A percentile compares a stretch with the other conserved stretches of the same genome.
These are phyloP conservation scores for Panagrolaimus sp. DNA, from an alignment of 1,140 invertebrate species.

Conservation along the genomic window DNA sequence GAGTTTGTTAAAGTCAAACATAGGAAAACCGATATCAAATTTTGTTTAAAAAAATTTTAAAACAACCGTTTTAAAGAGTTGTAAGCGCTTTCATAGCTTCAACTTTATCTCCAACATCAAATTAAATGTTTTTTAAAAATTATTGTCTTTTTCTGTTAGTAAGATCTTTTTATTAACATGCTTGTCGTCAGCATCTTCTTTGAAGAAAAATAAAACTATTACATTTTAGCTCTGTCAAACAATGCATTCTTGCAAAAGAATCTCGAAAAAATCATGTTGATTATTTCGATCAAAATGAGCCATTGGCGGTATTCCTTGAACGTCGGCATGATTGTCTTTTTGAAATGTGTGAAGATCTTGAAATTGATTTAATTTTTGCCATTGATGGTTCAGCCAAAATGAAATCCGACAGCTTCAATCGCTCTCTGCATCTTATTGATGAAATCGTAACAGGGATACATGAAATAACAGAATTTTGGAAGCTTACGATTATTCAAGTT, in stretches of 20 bases:
- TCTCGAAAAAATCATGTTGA: slow-evolving; percentile 11
- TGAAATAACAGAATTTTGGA: slow-evolving; percentile 21
- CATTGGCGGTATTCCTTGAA: slow-evolving; percentile 13
- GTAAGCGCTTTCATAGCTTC: too few relatives aligned
- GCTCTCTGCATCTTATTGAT: neutral
- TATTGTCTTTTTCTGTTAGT: too few relatives aligned
- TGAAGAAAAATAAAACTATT: too few relatives aligned
- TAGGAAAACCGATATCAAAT: too few relatives aligned
- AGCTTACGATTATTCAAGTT: slow-evolving; percentile 12
- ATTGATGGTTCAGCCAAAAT: slow-evolving; percentile 12
- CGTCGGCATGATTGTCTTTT: slow-evolving; percentile 16
- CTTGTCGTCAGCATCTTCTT: too few relatives aligned
- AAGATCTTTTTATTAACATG: too few relatives aligned
- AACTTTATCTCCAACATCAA: too few relatives aligned
- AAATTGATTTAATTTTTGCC: slow-evolving; percentile 13
- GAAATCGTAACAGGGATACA: slow-evolving; percentile 12
- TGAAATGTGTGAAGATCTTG: slow-evolving; percentile 18
- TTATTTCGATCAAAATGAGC: slow-evolving; percentile 2
- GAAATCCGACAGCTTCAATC: slow-evolving; percentile 13
- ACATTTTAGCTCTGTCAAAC: neutral
- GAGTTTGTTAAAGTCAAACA: too few relatives aligned
- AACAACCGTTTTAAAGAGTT: too few relatives aligned
- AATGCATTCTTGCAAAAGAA: slow-evolving; percentile 17
- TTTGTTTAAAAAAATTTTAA: too few relatives aligned
- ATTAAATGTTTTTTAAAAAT: too few relatives aligned